These are phyloP conservation scores for Melanogrammus aeglefinus DNA, from an alignment of 2,797 vertebrate genomes.

Conservation along the genomic window DNA sequence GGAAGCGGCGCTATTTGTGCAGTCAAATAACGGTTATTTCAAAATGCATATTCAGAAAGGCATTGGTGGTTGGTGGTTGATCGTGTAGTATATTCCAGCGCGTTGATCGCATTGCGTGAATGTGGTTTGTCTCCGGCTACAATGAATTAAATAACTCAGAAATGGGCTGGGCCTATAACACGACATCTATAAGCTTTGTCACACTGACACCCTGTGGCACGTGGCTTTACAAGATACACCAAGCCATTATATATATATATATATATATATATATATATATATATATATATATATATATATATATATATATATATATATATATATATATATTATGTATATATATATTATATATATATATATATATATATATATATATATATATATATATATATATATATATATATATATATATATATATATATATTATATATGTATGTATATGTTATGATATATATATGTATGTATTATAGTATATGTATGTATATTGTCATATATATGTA, in stretches of 20 bases:
- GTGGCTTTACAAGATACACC: not conserved
- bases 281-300: not conserved
- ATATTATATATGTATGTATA: too few species aligned
- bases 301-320: too few species aligned
- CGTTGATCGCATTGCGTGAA: not conserved
- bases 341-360: too few species aligned
- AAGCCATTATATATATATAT: too few species aligned
- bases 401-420: too few species aligned
- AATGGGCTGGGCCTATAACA: constrained; percentile 39
- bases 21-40: not conserved
- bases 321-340: too few species aligned
- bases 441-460: too few species aligned
- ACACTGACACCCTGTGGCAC: constrained; percentile 55
- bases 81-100: not conserved
- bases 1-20: rapidly evolving
- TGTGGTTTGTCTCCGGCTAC: not conserved
- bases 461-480: too few species aligned
- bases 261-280: not conserved
- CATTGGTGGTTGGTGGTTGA: not conserved
- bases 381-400: too few species aligned
- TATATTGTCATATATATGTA: too few species aligned
- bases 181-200: constrained; percentile 14
- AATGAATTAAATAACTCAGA: constrained; percentile 11
- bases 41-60: not conserved
- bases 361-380: too few species aligned